phyloP scores from a whole-genome alignment of 1,140 invertebrate genomes.

The Drosophila subpulchrella region DNA sequence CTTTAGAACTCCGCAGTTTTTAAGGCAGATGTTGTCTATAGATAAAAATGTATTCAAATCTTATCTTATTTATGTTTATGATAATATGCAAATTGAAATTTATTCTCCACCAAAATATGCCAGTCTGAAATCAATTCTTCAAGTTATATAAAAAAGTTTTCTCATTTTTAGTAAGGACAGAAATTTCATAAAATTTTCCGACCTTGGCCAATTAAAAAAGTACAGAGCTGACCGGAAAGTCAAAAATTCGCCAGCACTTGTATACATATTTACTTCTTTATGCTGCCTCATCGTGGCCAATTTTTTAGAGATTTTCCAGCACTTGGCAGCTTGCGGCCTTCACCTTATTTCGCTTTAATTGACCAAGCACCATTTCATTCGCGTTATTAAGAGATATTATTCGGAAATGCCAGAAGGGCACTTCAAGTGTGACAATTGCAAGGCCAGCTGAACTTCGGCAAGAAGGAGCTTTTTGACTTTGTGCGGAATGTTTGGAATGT shows the following conservation, averaged over 20 bases:
- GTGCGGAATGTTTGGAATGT: constrained; percentile 24
- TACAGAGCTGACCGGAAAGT: not conserved
- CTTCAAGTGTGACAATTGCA: constrained; percentile 25
- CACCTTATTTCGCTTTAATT: constrained; percentile 59
- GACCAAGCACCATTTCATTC: constrained; percentile 42
- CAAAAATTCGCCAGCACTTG: not conserved
- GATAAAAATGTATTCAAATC: no score
- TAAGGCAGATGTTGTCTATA: no score
- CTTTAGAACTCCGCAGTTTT: no score
- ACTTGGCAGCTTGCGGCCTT: constrained; percentile 52
- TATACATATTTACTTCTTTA: constrained; percentile 6
- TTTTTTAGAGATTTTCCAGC: constrained; percentile 37
- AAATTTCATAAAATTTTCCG: not conserved
- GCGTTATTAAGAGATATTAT: constrained; percentile 37
- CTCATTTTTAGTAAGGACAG: no score
- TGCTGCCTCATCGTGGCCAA: constrained; percentile 22
- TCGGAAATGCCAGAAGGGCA: constrained; percentile 28
- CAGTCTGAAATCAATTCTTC: no score
- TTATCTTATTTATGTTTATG: no score
- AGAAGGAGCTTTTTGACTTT: constrained; percentile 4
- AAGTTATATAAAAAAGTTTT: no score
- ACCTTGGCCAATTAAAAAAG: not conserved
- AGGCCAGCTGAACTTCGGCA: constrained; percentile 18
- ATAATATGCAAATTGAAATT: no score
- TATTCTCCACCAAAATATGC: no score